Evolutionary conservation across 2,113 vertebrate species (phyloP).

Genomic region (Piprites chloris): DNA sequence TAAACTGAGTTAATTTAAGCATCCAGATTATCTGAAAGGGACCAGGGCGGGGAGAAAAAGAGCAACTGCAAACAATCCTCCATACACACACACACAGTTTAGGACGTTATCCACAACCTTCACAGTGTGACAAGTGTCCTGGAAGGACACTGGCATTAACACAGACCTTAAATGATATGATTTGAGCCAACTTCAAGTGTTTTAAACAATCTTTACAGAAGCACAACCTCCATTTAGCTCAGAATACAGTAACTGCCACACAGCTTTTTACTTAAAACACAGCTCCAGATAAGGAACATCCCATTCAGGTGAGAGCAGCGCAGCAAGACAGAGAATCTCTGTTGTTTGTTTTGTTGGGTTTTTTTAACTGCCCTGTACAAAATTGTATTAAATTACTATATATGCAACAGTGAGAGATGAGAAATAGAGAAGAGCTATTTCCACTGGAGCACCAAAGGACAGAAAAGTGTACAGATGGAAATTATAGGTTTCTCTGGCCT

Average conservation of each 20-base stretch:
- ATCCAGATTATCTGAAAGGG: background rate
- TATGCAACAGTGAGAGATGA: background rate
- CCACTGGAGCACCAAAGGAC: background rate
- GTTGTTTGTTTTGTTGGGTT: too few relatives aligned
- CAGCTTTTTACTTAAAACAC: background rate
- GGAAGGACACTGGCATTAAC: background rate
- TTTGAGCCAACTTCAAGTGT: background rate
- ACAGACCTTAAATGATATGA: background rate
- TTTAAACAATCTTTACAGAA: background rate
- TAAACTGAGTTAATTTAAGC: background rate
- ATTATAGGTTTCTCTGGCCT: conserved; percentile 17
- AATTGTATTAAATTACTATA: conserved; percentile 14
- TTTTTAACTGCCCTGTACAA: background rate
- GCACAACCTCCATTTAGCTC: background rate
- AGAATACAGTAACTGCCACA: background rate
- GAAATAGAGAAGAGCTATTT: conserved; percentile 5
- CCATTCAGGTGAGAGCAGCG: background rate
- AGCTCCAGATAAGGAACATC: background rate
- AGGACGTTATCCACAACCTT: background rate
- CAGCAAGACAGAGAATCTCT: background rate
- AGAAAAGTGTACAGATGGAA: background rate
- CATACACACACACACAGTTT: background rate
- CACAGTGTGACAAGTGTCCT: background rate
- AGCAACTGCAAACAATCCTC: background rate
- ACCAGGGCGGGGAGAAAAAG: background rate